phyloP scores from a whole-genome alignment of 1,140 invertebrate genomes.

The Dendroctonus ponderosae region DNA sequence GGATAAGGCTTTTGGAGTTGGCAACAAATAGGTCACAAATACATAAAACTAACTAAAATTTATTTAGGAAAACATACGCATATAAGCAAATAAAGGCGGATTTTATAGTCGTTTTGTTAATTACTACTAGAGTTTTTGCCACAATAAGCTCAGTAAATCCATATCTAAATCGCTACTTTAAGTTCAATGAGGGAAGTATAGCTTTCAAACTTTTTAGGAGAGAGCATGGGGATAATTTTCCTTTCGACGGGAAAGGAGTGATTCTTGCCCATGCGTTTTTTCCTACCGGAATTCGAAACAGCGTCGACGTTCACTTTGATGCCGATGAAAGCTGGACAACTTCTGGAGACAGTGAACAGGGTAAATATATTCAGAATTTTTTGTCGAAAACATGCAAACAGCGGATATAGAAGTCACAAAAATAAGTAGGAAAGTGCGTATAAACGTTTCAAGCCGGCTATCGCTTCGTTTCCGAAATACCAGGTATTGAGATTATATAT shows the following conservation, averaged over 20 bases:
- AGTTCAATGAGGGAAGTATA: not conserved
- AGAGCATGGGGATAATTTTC: conserved; percentile 84
- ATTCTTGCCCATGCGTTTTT: conserved; percentile 93
- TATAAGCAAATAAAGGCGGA: no score
- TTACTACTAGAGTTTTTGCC: not conserved
- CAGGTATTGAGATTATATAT: no score
- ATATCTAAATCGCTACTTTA: not conserved
- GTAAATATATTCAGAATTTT: conserved; percentile 49
- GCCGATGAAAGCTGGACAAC: conserved; percentile 83
- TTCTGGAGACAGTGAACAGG: conserved; percentile 61
- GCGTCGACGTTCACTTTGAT: conserved; percentile 91
- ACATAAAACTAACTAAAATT: no score
- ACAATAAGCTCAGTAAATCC: not conserved
- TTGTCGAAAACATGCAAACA: no score
- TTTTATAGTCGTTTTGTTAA: no score
- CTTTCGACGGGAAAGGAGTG: conserved; percentile 84
- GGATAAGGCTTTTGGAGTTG: no score
- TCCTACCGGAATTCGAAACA: conserved; percentile 64
- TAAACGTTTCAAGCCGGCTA: no score
- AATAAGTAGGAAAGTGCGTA: no score
- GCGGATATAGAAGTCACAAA: no score
- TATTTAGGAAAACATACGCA: no score
- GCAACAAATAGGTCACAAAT: no score
- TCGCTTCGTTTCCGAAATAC: no score
- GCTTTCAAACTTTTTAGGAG: conserved; percentile 56